Percentiles rank a stretch among this genome's conserved stretches.
Evolutionary conservation across 1,140 invertebrate species (phyloP).

Genomic region (Neomicropteryx cornuta): DNA sequence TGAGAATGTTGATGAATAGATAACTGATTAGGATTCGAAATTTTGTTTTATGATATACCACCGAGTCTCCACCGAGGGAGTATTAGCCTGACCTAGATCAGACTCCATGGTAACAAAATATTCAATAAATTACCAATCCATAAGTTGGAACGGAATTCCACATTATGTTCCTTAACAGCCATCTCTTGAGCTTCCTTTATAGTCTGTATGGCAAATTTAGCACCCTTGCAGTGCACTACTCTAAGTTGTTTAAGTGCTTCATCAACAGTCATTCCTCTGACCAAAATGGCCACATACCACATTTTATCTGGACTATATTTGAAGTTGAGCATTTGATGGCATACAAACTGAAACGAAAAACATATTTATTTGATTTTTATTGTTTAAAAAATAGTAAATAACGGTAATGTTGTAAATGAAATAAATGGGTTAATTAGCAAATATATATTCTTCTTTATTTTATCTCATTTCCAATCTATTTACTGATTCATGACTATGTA

Average conservation of each 20-base stretch:
- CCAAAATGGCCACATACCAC: conserved; percentile 80
- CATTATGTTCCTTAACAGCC: conserved; percentile 81
- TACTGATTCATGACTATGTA: neutral
- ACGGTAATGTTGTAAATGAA: conserved; percentile 4
- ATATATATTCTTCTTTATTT: conserved; percentile 5
- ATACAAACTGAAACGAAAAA: conserved; percentile 62
- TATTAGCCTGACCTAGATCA: too few species aligned
- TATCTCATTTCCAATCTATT: neutral
- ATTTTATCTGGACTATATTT: conserved; percentile 87
- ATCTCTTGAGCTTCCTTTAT: conserved; percentile 80
- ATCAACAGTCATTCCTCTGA: conserved; percentile 86
- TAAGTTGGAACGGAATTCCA: conserved; percentile 90
- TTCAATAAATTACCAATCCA: conserved; percentile 97
- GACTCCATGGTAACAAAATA: too few species aligned
- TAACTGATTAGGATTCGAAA: too few species aligned
- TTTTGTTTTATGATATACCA: too few species aligned
- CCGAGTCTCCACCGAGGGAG: too few species aligned
- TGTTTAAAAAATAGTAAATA: conserved; percentile 7
- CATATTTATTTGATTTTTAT: neutral
- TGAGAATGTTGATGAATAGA: too few species aligned
- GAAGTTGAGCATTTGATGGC: conserved; percentile 69
- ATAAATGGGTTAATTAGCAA: conserved; percentile 3
- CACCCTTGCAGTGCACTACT: conserved; percentile 78
- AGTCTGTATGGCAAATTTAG: conserved; percentile 63
- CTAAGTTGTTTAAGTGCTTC: conserved; percentile 86